Percentiles rank a stretch among this genome's conserved stretches.
These are phyloP conservation scores for Ostrea edulis DNA, from an alignment of 1,140 invertebrate species.

Conservation along the genomic window DNA sequence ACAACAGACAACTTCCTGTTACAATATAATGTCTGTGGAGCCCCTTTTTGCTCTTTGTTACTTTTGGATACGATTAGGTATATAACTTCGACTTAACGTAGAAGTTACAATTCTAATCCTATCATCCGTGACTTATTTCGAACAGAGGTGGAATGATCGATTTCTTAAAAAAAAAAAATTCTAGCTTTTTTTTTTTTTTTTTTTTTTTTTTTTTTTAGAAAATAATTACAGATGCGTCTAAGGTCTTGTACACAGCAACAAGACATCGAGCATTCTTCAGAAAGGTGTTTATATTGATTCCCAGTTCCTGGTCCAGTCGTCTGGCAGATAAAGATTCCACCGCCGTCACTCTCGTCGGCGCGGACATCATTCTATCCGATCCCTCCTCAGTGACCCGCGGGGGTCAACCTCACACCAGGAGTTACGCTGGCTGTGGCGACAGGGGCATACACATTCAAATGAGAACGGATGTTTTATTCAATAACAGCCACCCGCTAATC, in stretches of 20 bases:
- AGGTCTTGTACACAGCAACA: conserved; percentile 70
- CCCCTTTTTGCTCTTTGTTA: too few species aligned
- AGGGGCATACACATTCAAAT: conserved; percentile 74
- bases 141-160: background rate
- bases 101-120: too few species aligned
- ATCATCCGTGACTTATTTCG: background rate
- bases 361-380: conserved; percentile 61
- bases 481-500: conserved; percentile 20
- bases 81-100: too few species aligned
- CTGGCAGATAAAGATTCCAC: conserved; percentile 24
- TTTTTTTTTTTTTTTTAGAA: conserved; percentile 57
- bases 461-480: conserved; percentile 66
- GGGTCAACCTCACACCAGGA: conserved; percentile 54
- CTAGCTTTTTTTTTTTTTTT: background rate
- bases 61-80: too few species aligned
- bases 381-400: background rate
- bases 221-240: conserved; percentile 67
- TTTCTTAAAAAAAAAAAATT: background rate
- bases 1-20: too few species aligned
- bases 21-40: too few species aligned
- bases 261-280: conserved; percentile 73
- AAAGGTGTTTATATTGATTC: conserved; percentile 75
- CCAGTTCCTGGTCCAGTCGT: conserved; percentile 69
- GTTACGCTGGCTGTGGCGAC: conserved; percentile 74
- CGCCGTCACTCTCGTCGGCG: background rate